Evolutionary conservation across 2,797 vertebrate species (phyloP), one percentile per base, ranked within the genome.

Genomic region (Amniataba percoides): DNA sequence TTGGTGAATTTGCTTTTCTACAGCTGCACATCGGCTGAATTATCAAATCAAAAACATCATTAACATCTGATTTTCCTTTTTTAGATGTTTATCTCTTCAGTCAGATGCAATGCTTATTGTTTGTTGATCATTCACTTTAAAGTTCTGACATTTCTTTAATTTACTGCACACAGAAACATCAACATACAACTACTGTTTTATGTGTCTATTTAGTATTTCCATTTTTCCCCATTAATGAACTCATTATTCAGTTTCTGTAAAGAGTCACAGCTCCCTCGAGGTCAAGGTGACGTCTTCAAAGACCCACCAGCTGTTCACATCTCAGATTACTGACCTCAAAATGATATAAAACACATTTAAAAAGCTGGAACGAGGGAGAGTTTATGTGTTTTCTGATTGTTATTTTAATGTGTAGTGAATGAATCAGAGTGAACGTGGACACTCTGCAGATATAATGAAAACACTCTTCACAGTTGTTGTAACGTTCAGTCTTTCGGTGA

Each of bases 191-290:
- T n/a, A 9, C 5, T 5, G 8, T 31, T 55, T 10, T 48, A 16
- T 8, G 3, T 31, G 27, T 31, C 18, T n/a, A 68, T 16, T 6
- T 12, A 60, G 19, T 15, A 36, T 48, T 7, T n/a, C n/a, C 48
- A 19, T 5, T 14, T 0, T 39, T 18, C 36, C 1, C n/a, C 14
- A 21, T 16, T 39, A 49, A 40, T 19, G 4, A 14, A 14, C 11
- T 0, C 3, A 31, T 15, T 0, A 48, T 48, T 57, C 8, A n/a
- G 8, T 31, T 9, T 14, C 5, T 2, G 3, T 2, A 23, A 59
- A 9, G 23, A 21, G n/a, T n/a, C 0, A 55, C 0, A 8, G 3
- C 19, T 39, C 19, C 8, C 34, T 31, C 23, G 19, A 49, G 15
- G 7, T 16, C 43, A 39, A 15, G 21, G 42, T 12, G 53, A 5